Base-by-base conservation (phyloP, 2,888 invertebrate genomes). In the Elmis aenea region DNA sequence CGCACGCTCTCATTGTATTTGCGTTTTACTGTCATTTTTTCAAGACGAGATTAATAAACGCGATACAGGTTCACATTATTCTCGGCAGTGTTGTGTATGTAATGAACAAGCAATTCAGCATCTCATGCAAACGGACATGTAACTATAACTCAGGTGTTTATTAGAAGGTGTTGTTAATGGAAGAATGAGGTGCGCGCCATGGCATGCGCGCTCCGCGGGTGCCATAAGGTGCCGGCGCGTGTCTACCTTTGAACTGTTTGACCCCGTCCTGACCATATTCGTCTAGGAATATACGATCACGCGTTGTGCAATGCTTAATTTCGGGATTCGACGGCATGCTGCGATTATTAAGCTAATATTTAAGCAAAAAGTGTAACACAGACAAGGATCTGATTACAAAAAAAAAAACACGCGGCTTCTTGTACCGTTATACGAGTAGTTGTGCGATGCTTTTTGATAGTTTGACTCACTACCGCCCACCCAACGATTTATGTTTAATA, bases 121-220 rank as follows among this genome's bases (percentile, higher is more conserved):
- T 44, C 44, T 35, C 34, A 38, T 43, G 45, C 42, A 31, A 42
- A 38, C 39, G 45, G 42, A 46, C 47, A 39, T 45, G 47, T 47
- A 43, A 43, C 49, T 43, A 45, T 42, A 45, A 38, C 37, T 45
- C 39, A 45, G 39, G 37, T 45, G 45, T 50, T 50, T 50, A 48
- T 50, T 48, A 50, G 45, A 41, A 47, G 42, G 47, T 47, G 40
- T 40, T 35, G 42, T 49, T 45, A 48, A 51, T 47, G 45, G 41
- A 28, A 40, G 47, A 48, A 51, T 46, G 45, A 39, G 39, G 42
- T 35, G 39, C 43, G 42, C 41, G 38, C 33, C 24, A 31, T 39
- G 45, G 48, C 47, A 47, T 51, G 45, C 38, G 49, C 46, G 24
- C 51, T 42, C 48, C 34, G 43, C 50, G 48, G 48, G 48, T 46